Percentiles rank a stretch among this genome's conserved stretches.
phyloP scores from a whole-genome alignment of 2,797 vertebrate species.

The Peromyscus aztecus region DNA sequence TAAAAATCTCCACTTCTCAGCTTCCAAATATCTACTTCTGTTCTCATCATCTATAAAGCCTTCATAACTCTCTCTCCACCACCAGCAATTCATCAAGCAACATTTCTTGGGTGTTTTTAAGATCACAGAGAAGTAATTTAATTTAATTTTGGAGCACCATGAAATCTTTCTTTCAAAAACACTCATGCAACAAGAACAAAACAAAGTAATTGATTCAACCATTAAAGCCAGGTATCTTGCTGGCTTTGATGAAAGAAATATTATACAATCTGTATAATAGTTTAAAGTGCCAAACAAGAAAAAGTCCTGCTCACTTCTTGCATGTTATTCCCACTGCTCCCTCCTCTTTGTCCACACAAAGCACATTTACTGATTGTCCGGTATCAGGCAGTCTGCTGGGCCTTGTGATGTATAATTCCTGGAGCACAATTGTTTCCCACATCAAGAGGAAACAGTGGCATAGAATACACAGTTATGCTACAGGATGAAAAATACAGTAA shows the following conservation, averaged over 20 bases:
- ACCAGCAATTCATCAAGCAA: neutral
- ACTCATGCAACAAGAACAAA: constrained; percentile 27
- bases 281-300: constrained; percentile 21
- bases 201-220: constrained; percentile 22
- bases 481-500: neutral
- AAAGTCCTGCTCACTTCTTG: neutral
- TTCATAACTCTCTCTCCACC: neutral
- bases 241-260: constrained; percentile 50
- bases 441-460: neutral
- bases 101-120: neutral
- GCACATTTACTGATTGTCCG: neutral
- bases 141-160: constrained; percentile 21
- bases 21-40: constrained; percentile 21
- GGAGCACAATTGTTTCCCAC: neutral
- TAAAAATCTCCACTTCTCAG: neutral
- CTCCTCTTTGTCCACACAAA: neutral
- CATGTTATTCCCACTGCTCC: neutral
- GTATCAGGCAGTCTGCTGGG: neutral
- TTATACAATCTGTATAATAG: neutral
- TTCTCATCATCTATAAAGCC: neutral
- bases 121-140: constrained; percentile 41
- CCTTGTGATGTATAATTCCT: neutral
- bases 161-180: constrained; percentile 28
- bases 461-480: neutral
- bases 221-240: neutral